Evolutionary conservation across 2,888 invertebrate genomes (phyloP).

Genomic region (Trachelus tabidus): DNA sequence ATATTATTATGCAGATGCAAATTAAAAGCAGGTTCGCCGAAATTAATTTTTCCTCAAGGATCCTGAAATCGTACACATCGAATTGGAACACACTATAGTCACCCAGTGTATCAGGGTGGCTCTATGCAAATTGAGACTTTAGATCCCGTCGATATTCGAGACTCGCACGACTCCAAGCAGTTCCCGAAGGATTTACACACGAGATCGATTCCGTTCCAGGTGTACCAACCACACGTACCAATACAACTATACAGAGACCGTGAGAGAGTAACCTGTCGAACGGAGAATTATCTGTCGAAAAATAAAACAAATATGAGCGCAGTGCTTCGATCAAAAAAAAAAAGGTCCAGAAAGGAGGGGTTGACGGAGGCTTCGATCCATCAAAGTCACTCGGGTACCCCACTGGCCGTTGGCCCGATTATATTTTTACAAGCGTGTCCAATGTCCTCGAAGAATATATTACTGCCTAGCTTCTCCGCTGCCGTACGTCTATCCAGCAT

Average conservation of each 20-base stretch:
- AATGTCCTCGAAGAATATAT: constrained; percentile 60
- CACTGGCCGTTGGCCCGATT: constrained; percentile 32
- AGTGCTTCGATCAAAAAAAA: constrained; percentile 2
- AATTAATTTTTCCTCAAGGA: background rate
- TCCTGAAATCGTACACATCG: background rate
- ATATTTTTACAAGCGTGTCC: constrained; percentile 62
- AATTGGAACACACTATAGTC: background rate
- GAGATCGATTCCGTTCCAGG: constrained; percentile 8
- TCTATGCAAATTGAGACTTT: background rate
- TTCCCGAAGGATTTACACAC: background rate
- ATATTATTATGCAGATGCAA: background rate
- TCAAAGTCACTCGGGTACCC: constrained; percentile 57
- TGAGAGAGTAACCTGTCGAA: constrained; percentile 60
- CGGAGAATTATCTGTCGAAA: constrained; percentile 50
- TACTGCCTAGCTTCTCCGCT: constrained; percentile 25
- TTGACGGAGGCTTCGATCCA: constrained; percentile 58
- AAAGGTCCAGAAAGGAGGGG: constrained; percentile 29
- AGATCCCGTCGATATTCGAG: background rate
- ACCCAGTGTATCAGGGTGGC: background rate
- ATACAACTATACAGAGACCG: constrained; percentile 36
- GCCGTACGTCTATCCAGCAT: background rate
- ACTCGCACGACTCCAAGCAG: background rate
- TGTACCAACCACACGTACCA: background rate
- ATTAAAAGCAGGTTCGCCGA: background rate
- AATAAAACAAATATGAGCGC: constrained; percentile 55